Evolutionary conservation across 2,888 invertebrate species (phyloP), one percentile per base, ranked within the genome.

Genomic region (Dermolepida albohirtum): DNA sequence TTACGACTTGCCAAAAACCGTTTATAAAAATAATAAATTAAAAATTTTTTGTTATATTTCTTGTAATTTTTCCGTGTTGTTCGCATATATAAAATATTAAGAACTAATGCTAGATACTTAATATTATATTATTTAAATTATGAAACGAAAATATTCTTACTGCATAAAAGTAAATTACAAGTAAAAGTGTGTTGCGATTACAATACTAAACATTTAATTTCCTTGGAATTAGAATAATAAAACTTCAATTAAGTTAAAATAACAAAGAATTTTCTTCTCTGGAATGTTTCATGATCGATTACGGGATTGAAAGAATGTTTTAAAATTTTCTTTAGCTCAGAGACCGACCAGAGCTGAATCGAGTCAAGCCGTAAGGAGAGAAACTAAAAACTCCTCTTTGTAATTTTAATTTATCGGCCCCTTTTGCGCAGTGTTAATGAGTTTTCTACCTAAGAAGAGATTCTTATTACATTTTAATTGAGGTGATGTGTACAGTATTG

Each of bases 381-480:
- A 75, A 75, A 75, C 74, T 76, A 74, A 77, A 74, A 76, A 76
- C 74, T 67, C 74, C 68, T 69, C 73, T 75, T 75, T 74, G 78
- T 78, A 79, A 78, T 79, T 78, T 79, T 78, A 80, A 80, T 80
- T 79, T 79, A 78, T 79, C 75, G 77, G 74, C 77, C 78, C 78
- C 78, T 81, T 81, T 80, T 78, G 80, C 79, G 77, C 78, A 78
- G 80, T 82, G 81, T 82, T 83, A 83, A 83, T 82, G 83, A 83
- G 82, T 83, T 82, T 81, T 79, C 77, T 79, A 80, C 79, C 79
- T 79, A 80, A 79, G 80, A 78, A 78, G 76, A 80, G 81, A 82
- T 83, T 83, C 83, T 83, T 83, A 83, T 83, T 83, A 83, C 83
- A 79, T 83, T 83, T 83, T 83, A 83, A 83, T 83, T 83, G 83